Conservation (phyloP, 2,797 vertebrate genomes). For the Smutsia gigantea region DNA sequence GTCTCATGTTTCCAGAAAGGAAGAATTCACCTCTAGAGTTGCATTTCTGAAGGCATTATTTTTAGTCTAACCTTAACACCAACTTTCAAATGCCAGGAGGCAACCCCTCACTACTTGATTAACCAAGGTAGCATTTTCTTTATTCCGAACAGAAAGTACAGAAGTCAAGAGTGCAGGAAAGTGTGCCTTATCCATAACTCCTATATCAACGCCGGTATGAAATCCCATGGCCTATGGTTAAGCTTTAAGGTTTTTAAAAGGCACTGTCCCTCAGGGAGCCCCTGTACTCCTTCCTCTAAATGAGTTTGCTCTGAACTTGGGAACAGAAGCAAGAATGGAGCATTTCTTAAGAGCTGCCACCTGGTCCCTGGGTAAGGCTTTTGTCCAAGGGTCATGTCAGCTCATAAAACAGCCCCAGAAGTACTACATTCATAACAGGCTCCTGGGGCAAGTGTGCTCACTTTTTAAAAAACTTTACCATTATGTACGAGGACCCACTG, state of each 20-base stretch:
- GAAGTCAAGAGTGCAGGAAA: background rate
- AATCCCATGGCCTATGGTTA: background rate
- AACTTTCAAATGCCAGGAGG: slow-evolving; percentile 33
- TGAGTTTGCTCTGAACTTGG: background rate
- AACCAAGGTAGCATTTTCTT: background rate
- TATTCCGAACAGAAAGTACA: background rate
- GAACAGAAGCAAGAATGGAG: background rate
- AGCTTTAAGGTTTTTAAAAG: background rate
- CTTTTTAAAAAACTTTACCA: background rate
- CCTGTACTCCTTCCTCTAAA: background rate
- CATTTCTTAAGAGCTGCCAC: background rate
- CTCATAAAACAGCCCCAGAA: background rate
- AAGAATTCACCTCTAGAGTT: background rate
- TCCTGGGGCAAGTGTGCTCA: background rate
- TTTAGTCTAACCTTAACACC: slow-evolving; percentile 50
- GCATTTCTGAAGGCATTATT: slow-evolving; percentile 73
- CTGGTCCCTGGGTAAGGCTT: background rate
- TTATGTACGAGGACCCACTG: background rate
- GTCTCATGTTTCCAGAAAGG: slow-evolving; percentile 67
- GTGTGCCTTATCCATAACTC: background rate
- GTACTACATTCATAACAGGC: background rate
- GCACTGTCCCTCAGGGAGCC: background rate
- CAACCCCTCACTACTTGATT: background rate
- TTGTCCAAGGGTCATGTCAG: background rate
- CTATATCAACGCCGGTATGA: background rate